Evolutionary conservation across 2,113 vertebrate genomes (phyloP).

Genomic region (Archilochus colubris): DNA sequence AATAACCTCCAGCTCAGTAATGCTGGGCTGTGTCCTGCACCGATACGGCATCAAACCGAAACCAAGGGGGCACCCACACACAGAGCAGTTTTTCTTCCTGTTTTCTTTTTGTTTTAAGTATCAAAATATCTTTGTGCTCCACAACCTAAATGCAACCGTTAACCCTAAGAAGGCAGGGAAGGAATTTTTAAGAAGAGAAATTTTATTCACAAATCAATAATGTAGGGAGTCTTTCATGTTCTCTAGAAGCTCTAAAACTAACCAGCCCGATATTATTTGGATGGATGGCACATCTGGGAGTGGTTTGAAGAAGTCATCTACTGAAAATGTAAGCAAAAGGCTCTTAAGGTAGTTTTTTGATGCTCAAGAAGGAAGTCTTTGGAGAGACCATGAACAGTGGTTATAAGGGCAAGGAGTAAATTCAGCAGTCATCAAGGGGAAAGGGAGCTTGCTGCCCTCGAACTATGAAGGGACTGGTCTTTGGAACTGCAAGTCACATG

Average conservation of each 20-base stretch:
- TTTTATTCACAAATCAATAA: background rate
- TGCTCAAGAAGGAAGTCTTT: background rate
- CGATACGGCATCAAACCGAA: conserved; percentile 6
- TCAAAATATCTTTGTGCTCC: background rate
- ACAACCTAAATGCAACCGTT: background rate
- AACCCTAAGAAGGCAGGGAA: conserved; percentile 9
- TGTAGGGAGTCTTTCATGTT: background rate
- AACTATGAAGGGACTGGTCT: background rate
- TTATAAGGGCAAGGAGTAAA: background rate
- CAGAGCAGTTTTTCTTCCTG: background rate
- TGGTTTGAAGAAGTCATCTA: background rate
- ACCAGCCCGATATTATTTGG: background rate
- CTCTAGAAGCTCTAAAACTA: background rate
- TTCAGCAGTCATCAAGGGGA: background rate
- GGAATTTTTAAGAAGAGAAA: background rate
- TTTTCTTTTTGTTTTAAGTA: background rate
- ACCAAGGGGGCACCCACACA: conserved; percentile 38
- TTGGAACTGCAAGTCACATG: background rate
- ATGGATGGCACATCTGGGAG: background rate
- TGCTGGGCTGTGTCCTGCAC: background rate
- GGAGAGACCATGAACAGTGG: background rate
- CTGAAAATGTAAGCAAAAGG: background rate
- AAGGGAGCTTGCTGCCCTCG: background rate
- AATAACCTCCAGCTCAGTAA: background rate
- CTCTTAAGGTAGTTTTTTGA: background rate